These are phyloP conservation scores for Bombus superbus DNA, from an alignment of 1,140 invertebrate species.

Conservation along the genomic window DNA sequence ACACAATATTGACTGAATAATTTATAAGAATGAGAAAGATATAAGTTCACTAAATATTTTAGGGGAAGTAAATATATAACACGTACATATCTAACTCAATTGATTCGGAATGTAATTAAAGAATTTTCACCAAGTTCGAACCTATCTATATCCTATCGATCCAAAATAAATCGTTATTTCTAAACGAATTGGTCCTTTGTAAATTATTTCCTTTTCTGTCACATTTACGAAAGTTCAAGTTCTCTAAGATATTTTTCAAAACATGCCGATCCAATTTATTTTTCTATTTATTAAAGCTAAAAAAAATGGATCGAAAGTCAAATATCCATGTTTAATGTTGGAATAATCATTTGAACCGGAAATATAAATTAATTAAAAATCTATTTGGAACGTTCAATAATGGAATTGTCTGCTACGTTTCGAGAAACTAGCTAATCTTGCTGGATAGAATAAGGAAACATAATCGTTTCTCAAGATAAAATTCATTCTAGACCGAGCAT, in stretches of 20 bases:
- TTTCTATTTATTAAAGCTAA: background rate
- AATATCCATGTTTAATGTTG: background rate
- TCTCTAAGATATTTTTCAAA: background rate
- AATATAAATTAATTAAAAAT: background rate
- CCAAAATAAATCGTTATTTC: too few relatives aligned
- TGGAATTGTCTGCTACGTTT: background rate
- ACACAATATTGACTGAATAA: slow-evolving; percentile 1
- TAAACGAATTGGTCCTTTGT: background rate
- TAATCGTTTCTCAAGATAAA: background rate
- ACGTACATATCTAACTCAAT: background rate
- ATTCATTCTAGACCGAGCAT: background rate
- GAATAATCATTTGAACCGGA: background rate
- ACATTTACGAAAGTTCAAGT: background rate
- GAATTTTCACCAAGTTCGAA: background rate
- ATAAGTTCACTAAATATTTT: background rate
- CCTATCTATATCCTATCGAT: too few relatives aligned
- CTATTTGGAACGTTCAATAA: background rate
- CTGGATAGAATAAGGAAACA: background rate
- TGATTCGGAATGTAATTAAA: background rate
- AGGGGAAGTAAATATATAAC: background rate
- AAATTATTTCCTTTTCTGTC: background rate
- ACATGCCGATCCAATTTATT: background rate
- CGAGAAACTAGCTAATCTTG: background rate
- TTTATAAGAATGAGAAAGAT: background rate
- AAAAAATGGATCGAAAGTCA: background rate